Evolutionary conservation across 2,797 vertebrate genomes (phyloP), one percentile per base, ranked within the genome.

Genomic region (Enteromius treurensis): DNA sequence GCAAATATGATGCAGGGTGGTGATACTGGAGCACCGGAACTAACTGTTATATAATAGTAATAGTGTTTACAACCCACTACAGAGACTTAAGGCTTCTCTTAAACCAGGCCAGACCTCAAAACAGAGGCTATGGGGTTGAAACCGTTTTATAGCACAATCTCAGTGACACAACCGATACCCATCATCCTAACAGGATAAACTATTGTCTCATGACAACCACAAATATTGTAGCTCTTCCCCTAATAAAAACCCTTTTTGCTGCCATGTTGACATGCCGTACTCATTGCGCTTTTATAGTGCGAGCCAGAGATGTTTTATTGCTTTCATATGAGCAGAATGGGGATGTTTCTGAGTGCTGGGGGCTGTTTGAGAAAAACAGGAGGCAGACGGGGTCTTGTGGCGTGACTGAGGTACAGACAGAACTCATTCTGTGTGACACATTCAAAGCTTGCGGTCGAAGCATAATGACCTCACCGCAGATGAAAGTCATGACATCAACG

Each of bases 401-500:
- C 75, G 77, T 86, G 86, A 87, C 82, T 79, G 64, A 77, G 55
- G 79, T 80, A 55, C 77, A 73, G 79, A 58, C 47, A 67, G 67
- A 15, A 17, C 79, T 83, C 51, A 76, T 74, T 67, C 70, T 87
- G 67, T 69, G 69, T 87, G 85, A 86, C 75, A 75, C 87, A 88
- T 86, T 89, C 87, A 90, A 89, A 90, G 88, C 88, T 84, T 88
- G 79, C 80, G 84, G 85, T 90, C 84, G 10, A 49, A 77, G 88
- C 86, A 85, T 23, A 23, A 88, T 92, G 86, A 92, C 91, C 91
- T 90, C 89, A 90, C 49, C 71, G 79, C 77, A 75, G 88, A 92
- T 91, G 89, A 91, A 93, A 87, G 84, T 65, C 64, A 80, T 91
- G 91, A 93, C 91, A 91, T 94, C 93, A 93, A 85, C 17, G 69